Base-by-base conservation (phyloP, 2,797 vertebrate species). In the Macropus fuliginosus region DNA sequence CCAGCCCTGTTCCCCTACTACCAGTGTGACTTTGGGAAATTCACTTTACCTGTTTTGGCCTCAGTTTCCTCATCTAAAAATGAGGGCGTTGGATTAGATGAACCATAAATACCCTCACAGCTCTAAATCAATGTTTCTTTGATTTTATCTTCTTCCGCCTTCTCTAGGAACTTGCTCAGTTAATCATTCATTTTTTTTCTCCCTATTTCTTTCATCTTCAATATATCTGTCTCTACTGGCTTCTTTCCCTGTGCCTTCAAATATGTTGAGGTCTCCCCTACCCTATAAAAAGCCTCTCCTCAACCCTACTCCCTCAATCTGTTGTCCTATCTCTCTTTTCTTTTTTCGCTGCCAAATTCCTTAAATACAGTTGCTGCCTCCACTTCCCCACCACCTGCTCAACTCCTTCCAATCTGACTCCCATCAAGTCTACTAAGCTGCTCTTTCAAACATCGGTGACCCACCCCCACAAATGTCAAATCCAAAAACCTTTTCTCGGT, bases 301-400 rank as follows among this genome's bases (percentile, higher is more conserved):
- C 74, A 87, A 87, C 74, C 74, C 74, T 87, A 87, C 74, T 87
- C 74, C 24, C 74, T 87, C 74, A 87, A 87, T 87, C 74, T 87
- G 74, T 50, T 87, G 74, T 87, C 74, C 40, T 24, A 50, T 87
- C 74, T 87, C 66, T 81, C 40, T 46, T 81, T 46, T 87, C 66
- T 87, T 87, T 87, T 87, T 87, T 87, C 40, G 50, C 74, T 87
- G 74, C 74, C 74, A 87, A 87, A 87, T 87, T 87, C 74, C 74
- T 87, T 87, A 87, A 87, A 87, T 87, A 50, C 74, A 87, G 40
- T 87, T 50, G 74, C 74, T 87, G 74, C 74, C 74, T 50, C 74
- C 74, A 87, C 74, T 87, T 87, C 40, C 74, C 40, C 21, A 87
- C 74, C 74, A 87, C 74, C 74, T 87, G 40, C 40, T 87, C 74